Evolutionary conservation across 35 echinoderm and acorn worm species (phyloP).

Genomic region (Apostichopus californicus): DNA sequence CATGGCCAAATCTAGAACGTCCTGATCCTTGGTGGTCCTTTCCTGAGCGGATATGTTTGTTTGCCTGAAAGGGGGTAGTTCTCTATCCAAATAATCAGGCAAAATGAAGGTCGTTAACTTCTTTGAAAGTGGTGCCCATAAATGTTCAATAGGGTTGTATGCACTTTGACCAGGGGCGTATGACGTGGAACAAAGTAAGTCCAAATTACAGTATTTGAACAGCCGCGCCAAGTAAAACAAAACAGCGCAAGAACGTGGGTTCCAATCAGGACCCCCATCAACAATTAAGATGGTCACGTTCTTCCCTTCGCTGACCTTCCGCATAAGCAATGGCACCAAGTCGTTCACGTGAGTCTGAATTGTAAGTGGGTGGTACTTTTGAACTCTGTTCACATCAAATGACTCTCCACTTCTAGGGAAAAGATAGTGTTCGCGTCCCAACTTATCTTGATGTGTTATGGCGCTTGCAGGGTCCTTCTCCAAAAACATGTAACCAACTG

Average conservation of each 20-base stretch:
- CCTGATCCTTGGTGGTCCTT: too few relatives aligned
- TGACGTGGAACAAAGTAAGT: not conserved
- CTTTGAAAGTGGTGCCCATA: too few relatives aligned
- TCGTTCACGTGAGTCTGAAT: slow-evolving; percentile 35
- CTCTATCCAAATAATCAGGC: too few relatives aligned
- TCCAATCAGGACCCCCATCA: not conserved
- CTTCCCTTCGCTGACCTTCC: not conserved
- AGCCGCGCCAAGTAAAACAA: not conserved
- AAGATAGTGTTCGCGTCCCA: not conserved
- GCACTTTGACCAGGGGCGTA: not conserved
- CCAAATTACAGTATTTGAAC: not conserved
- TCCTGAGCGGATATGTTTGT: too few relatives aligned
- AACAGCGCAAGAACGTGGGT: not conserved
- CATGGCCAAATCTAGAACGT: too few relatives aligned
- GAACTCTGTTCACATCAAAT: not conserved
- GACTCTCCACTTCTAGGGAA: not conserved
- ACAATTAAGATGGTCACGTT: slow-evolving; percentile 1
- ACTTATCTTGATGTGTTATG: not conserved
- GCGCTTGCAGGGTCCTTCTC: not conserved
- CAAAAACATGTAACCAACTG: not conserved
- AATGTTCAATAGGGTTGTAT: too few relatives aligned
- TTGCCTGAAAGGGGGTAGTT: too few relatives aligned
- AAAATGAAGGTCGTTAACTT: too few relatives aligned
- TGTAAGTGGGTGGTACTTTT: not conserved
- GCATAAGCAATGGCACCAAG: not conserved